These are phyloP conservation scores for Xanthia icteritia DNA, from an alignment of 2,888 invertebrate genomes.

Conservation along the genomic window DNA sequence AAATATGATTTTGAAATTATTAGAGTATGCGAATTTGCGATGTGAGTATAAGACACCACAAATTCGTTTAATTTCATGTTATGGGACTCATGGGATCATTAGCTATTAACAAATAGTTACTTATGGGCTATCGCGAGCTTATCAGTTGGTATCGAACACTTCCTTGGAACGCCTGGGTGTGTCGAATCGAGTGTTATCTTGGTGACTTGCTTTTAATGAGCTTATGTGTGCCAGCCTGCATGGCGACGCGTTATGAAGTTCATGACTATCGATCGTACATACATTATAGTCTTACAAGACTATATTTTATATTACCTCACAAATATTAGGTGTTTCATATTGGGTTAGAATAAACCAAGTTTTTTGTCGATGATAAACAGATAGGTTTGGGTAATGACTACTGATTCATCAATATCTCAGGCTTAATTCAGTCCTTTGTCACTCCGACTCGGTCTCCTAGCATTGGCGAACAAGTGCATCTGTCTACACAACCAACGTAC, in stretches of 20 bases:
- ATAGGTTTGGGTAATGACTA: neutral
- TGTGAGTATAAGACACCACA: neutral
- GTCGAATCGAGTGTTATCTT: slow-evolving; percentile 20
- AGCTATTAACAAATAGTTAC: neutral
- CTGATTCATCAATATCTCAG: neutral
- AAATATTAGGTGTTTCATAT: neutral
- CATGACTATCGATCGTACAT: slow-evolving; percentile 1
- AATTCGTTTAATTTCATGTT: neutral
- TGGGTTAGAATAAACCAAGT: neutral
- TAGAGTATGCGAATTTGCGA: neutral
- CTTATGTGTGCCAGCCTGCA: slow-evolving; percentile 44
- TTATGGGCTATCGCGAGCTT: slow-evolving; percentile 19
- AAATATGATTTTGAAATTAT: neutral
- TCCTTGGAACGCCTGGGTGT: slow-evolving; percentile 34
- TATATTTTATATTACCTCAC: neutral
- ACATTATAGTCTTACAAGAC: no score
- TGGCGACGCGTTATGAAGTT: slow-evolving; percentile 27
- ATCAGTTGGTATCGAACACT: slow-evolving; percentile 23
- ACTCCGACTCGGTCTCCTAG: neutral
- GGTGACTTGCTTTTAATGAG: slow-evolving; percentile 29
- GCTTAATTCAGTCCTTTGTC: neutral
- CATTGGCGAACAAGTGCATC: slow-evolving; percentile 36
- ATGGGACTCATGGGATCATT: neutral
- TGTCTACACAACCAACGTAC: slow-evolving; percentile 38
- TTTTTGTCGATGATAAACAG: neutral